phyloP scores from a whole-genome alignment of 2,113 vertebrate genomes.

The Sterrhoptilus dennistouni region DNA sequence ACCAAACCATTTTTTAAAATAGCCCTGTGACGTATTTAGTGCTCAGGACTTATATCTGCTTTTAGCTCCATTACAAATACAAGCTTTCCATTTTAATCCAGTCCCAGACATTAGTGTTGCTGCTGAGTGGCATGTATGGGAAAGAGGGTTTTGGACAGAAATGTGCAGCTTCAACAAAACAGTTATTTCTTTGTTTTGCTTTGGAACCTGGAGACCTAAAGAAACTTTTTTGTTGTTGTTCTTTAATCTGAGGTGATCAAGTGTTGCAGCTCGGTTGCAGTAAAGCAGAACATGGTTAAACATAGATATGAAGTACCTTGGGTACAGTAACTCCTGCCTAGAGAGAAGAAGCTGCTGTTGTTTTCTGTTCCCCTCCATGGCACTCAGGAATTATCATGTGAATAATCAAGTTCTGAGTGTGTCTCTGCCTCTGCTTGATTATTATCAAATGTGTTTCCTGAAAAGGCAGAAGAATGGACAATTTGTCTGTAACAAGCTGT shows the following conservation, averaged over 20 bases:
- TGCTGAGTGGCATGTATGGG: neutral
- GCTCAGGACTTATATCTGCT: neutral
- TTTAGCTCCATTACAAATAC: neutral
- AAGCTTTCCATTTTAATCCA: conserved; percentile 2
- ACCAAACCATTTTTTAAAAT: neutral
- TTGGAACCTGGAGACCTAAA: neutral
- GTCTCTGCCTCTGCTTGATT: neutral
- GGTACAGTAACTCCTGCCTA: neutral
- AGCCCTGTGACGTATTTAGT: neutral
- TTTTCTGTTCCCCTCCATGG: neutral
- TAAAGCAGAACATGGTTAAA: neutral
- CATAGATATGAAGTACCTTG: neutral
- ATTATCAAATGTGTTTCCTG: neutral
- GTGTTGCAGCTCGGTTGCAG: neutral
- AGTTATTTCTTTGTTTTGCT: neutral
- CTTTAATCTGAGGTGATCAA: neutral
- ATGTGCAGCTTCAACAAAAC: neutral
- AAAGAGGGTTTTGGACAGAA: neutral
- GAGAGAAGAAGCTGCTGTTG: neutral
- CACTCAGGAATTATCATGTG: neutral
- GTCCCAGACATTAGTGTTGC: neutral
- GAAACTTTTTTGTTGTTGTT: neutral
- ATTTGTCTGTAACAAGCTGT: neutral
- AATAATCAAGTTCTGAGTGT: neutral
- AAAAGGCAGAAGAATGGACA: neutral